These are phyloP conservation scores for Mustela erminea DNA, from an alignment of 2,797 vertebrate species.

Conservation along the genomic window DNA sequence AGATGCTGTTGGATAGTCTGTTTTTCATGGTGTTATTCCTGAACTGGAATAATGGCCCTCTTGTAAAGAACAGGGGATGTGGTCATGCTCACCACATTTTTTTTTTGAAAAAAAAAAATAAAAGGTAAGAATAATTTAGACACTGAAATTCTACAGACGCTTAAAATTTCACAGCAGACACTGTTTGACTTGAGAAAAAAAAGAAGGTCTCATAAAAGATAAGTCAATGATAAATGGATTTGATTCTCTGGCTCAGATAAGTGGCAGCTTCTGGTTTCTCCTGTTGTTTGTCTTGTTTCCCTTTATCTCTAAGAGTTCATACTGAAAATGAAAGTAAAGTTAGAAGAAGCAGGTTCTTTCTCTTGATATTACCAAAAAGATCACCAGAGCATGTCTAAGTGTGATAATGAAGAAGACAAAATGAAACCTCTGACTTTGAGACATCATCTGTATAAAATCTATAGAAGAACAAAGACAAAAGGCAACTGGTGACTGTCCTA, in stretches of 20 bases:
- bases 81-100: background rate
- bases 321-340: background rate
- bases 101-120: background rate
- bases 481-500: no score
- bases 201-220: background rate
- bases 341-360: background rate
- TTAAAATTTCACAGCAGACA: background rate
- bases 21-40: background rate
- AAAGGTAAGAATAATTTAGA: background rate
- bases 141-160: background rate
- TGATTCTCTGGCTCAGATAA: background rate
- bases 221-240: background rate
- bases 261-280: background rate
- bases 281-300: background rate
- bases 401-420: background rate
- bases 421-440: background rate
- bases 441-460: background rate
- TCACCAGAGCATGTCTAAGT: background rate
- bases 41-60: background rate
- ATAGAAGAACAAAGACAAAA: background rate
- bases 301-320: background rate
- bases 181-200: background rate
- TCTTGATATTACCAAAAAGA: background rate
- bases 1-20: background rate
- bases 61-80: background rate